Conservation (phyloP, 2,797 vertebrate genomes). For the Distichodus sexfasciatus region DNA sequence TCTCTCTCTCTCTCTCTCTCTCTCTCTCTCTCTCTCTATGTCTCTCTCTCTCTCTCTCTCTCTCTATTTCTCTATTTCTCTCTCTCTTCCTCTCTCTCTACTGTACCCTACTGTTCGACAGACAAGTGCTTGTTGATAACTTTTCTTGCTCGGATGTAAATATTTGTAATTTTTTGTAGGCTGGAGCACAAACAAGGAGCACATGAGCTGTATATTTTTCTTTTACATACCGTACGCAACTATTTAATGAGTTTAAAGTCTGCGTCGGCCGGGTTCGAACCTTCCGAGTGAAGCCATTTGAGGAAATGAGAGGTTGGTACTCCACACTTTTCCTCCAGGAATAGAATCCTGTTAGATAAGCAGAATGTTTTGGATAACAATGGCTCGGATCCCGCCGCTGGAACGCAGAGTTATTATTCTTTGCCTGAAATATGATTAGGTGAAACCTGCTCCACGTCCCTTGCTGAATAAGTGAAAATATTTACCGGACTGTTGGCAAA, state of each 20-base stretch:
- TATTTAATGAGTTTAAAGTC: constrained; percentile 13
- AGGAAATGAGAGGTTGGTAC: constrained; percentile 14
- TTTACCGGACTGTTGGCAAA: constrained; percentile 17
- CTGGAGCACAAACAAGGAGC: no score
- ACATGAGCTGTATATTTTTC: no score
- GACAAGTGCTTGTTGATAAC: neutral
- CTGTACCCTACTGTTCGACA: neutral
- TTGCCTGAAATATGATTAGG: constrained; percentile 39
- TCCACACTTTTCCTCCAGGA: constrained; percentile 15
- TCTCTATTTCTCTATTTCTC: neutral
- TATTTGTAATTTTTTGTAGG: no score
- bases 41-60: neutral
- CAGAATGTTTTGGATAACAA: constrained; percentile 42
- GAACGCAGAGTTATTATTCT: constrained; percentile 36
- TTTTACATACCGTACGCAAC: neutral
- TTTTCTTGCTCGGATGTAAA: neutral
- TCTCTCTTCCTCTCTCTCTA: neutral
- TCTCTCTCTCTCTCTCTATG: neutral
- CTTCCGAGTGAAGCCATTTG: constrained; percentile 1
- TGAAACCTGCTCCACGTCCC: constrained; percentile 33
- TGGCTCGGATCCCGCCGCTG: constrained; percentile 9
- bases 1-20: no score
- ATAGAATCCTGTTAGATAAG: constrained; percentile 45
- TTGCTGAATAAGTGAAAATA: constrained; percentile 41
- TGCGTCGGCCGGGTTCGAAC: constrained; percentile 1